phyloP scores from a whole-genome alignment of 1,140 invertebrate species.

The Temnothorax nylanderi region DNA sequence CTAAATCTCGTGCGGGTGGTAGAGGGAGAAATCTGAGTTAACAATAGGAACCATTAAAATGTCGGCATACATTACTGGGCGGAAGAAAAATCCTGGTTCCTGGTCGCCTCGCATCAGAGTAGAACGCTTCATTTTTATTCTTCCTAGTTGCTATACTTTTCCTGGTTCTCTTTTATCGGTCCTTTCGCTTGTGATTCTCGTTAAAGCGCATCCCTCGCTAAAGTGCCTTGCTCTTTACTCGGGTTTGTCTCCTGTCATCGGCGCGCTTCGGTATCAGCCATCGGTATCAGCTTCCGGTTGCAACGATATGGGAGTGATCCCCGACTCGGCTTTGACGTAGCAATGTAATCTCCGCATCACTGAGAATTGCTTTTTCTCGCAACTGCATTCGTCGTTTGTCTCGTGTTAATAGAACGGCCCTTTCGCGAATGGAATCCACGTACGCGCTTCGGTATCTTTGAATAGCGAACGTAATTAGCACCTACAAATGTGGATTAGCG shows the following conservation, averaged over 20 bases:
- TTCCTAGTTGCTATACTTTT: background rate
- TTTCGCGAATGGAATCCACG: background rate
- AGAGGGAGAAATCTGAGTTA: background rate
- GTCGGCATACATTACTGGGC: background rate
- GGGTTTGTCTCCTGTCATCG: background rate
- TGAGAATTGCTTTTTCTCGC: constrained; percentile 21
- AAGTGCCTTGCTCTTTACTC: constrained; percentile 9
- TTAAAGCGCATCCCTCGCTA: constrained; percentile 5
- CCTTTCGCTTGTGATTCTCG: background rate
- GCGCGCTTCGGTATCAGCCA: background rate
- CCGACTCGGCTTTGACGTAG: constrained; percentile 17
- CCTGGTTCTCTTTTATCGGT: background rate
- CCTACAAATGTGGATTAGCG: constrained; percentile 2
- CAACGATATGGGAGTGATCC: constrained; percentile 1
- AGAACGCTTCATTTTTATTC: background rate
- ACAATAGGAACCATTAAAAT: constrained; percentile 12
- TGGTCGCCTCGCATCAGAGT: background rate
- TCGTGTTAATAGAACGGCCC: constrained; percentile 14
- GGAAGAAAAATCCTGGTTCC: background rate
- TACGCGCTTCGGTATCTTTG: constrained; percentile 7
- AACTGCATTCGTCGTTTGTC: constrained; percentile 1
- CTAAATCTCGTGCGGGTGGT: background rate
- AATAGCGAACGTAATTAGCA: constrained; percentile 26
- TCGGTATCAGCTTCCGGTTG: constrained; percentile 14
- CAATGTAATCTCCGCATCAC: constrained; percentile 9